Evolutionary conservation across 1,140 invertebrate genomes (phyloP), one percentile per base, ranked within the genome.

Genomic region (Nymphalis io): DNA sequence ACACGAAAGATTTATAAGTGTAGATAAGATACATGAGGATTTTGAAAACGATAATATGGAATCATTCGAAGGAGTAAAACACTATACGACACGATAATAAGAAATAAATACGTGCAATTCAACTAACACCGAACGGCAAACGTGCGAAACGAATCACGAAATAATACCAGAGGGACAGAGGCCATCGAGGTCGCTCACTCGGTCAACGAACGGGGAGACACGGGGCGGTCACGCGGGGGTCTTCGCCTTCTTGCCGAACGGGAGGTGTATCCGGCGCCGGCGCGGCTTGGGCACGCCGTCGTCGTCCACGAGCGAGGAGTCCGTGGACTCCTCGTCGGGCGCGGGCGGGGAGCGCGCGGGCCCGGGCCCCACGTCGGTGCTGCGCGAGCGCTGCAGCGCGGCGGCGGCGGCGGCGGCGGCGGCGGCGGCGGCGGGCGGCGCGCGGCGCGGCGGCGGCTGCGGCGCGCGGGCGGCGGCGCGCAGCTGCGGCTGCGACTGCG

Each of bases 231-330:
- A 91, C 89, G 89, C 89, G 12, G 88, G 87, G 3, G 87, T 88
- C 58, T 91, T 91, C 1, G 81, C 38, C 39, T 90, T 91, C 73
- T 91, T 91, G 0, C 85, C 88, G 71, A 91, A 91, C 1, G 88
- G 87, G 13, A 91, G 78, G 21, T 90, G 84, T 13, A 91, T 79
- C n/a, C 87, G 79, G 11, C 89, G 71, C 60, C 78, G 82, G 11
- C 89, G 72, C 1, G 88, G 81, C 60, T 90, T 91, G 0, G 88
- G 82, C 0, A 82, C 42, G 0, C 81, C 79, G 1, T 91, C 89
- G 64, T 91, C 89, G 8, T 91, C 89, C 78, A 90, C 83, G 16
- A 91, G 67, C 0, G 89, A 90, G 0, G 88, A 91, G 66, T 91
- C 89, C 0, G 88, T 91, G 0, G 89, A 91, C 40, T 91, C 89